Percentiles rank a stretch among this genome's conserved stretches.
These are phyloP conservation scores for Catharus minimus DNA, from an alignment of 2,113 vertebrate genomes.

Conservation along the genomic window DNA sequence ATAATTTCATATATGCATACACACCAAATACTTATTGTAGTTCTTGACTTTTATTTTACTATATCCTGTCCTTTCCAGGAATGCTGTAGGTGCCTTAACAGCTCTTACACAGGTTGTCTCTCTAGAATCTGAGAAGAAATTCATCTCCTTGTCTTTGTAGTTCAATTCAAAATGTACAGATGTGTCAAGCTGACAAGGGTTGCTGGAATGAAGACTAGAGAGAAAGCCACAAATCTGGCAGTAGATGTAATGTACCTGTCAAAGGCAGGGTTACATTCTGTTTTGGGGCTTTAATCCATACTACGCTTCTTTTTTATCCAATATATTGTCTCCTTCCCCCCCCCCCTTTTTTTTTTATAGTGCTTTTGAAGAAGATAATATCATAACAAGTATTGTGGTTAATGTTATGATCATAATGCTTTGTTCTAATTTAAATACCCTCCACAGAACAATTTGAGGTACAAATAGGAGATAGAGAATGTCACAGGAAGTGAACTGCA, in stretches of 20 bases:
- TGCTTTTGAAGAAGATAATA: neutral
- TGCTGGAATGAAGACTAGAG: neutral
- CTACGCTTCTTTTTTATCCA: neutral
- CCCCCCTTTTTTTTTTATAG: neutral
- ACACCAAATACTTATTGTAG: neutral
- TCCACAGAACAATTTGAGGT: neutral
- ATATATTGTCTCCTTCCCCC: neutral
- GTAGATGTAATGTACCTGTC: neutral
- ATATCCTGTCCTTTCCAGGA: neutral
- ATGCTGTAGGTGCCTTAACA: slow-evolving; percentile 7
- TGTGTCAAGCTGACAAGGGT: neutral
- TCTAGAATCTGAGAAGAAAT: slow-evolving; percentile 12
- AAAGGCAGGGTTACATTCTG: neutral
- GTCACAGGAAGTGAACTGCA: neutral
- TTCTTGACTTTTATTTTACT: neutral
- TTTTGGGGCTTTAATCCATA: neutral
- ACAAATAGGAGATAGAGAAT: neutral
- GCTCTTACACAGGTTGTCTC: neutral
- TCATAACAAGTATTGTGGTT: neutral
- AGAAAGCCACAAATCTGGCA: neutral
- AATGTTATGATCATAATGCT: neutral
- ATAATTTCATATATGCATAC: neutral
- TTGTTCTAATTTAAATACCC: neutral
- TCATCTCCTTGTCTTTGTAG: neutral
- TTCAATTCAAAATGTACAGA: neutral